Evolutionary conservation across 2,888 invertebrate species (phyloP), one percentile per base, ranked within the genome.

Genomic region (Acleris literana): DNA sequence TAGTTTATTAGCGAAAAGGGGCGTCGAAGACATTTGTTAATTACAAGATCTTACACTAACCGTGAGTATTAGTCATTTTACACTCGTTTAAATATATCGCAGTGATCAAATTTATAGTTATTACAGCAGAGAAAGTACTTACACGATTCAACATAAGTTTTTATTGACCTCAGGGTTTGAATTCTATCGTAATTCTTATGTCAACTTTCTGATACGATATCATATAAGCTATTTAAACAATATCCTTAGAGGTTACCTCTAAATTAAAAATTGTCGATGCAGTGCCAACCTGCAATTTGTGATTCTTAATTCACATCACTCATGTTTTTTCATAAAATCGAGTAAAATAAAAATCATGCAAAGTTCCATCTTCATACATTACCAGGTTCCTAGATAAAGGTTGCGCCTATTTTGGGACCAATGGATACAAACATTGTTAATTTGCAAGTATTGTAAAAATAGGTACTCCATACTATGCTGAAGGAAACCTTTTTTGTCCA

Each of bases 1-100:
- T 62, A 39, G 44, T 62, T 62, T 56, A 44, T 51, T 61, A 46
- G 33, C 20, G 17, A 57, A 66, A 62, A 62, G 66, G 62, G 62
- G 66, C 61, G 61, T 66, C 11, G 57, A 39, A 57, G 29, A 66
- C 25, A 60, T 25, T 66, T 11, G 6, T 29, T 3, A 39, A 52
- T 46, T 44, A 52, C 46, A 18, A 39, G n/a, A 5, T 48, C 57
- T 43, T 9, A 33, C 18, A 22, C 61, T 48, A 53, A 18, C 5
- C 7, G 66, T 62, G 16, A 62, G 66, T 66, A 48, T 52, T 9
- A 57, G 44, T 11, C 18, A 17, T 5, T n/a, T 20, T 6, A 49
- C 3, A 16, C 5, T 2, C 20, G 5, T 49, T 20, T 18, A 16
- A 33, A 29, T 39, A 39, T 3, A 13, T 13, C 39, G 4, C 13